phyloP scores from a whole-genome alignment of 2,113 vertebrate species.

The Phyllostomus hastatus region DNA sequence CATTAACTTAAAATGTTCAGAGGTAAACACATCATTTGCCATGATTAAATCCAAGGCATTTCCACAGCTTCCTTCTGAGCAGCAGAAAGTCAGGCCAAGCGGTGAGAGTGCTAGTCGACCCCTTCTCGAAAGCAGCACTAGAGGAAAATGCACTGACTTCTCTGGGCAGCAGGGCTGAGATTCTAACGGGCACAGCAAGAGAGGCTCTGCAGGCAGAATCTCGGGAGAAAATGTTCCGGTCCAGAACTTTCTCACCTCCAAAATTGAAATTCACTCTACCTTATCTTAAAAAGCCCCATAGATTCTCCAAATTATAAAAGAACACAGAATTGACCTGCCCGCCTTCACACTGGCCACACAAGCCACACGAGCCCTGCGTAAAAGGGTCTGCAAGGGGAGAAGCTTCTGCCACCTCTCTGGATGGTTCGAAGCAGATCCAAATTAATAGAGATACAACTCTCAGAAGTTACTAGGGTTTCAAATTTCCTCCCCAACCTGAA shows the following conservation, averaged over 20 bases:
- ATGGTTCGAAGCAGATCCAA: neutral
- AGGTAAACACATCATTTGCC: conserved; percentile 65
- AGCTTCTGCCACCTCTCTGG: neutral
- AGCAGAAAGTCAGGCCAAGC: neutral
- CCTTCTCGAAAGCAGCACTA: neutral
- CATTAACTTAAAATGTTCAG: conserved; percentile 68
- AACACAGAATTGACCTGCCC: neutral
- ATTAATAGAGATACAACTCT: neutral
- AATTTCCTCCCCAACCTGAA: neutral
- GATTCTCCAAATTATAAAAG: neutral
- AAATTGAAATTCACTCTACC: neutral
- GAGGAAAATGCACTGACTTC: neutral
- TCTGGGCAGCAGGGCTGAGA: neutral
- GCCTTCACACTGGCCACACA: neutral
- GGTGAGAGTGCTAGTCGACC: neutral
- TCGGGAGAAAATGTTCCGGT: neutral
- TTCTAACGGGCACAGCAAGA: neutral
- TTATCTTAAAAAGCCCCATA: neutral
- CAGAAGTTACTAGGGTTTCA: neutral
- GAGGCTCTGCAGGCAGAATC: neutral
- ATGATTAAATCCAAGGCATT: conserved; percentile 45
- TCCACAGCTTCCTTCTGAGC: conserved; percentile 31
- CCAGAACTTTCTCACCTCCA: neutral
- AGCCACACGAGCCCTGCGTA: neutral
- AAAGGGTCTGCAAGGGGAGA: neutral